phyloP scores from a whole-genome alignment of 2,797 vertebrate species.

The Acridotheres tristis region DNA sequence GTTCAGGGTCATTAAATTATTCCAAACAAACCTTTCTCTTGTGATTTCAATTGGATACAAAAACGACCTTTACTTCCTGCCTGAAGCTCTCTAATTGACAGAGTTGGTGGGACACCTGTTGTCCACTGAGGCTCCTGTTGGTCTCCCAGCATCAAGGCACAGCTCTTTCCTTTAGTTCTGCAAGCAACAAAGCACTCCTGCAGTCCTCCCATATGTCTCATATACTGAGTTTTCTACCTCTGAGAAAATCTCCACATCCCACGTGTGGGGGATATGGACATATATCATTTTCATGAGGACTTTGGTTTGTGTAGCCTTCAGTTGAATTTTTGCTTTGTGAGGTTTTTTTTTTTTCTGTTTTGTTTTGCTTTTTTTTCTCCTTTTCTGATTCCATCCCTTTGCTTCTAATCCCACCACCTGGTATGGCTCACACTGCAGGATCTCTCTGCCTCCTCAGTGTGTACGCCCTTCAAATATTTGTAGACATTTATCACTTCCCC shows the following conservation, averaged over 20 bases:
- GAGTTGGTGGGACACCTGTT: conserved; percentile 41
- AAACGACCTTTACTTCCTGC: background rate
- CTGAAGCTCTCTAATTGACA: conserved; percentile 25
- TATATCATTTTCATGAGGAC: background rate
- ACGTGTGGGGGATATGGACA: background rate
- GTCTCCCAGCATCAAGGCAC: conserved; percentile 20
- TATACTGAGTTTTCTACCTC: background rate
- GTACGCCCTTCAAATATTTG: conserved; percentile 61
- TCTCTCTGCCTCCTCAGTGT: conserved; percentile 14
- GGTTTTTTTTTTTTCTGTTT: background rate
- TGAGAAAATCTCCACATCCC: background rate
- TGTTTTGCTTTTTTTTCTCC: background rate
- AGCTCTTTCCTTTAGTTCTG: background rate
- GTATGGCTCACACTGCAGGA: conserved; percentile 39
- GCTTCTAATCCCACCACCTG: conserved; percentile 61
- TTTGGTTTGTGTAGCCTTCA: background rate
- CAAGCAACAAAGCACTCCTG: background rate
- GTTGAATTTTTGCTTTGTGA: background rate
- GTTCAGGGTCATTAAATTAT: conserved; percentile 12
- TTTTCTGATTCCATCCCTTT: conserved; percentile 20
- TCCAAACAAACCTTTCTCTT: conserved; percentile 33
- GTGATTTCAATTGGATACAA: conserved; percentile 29
- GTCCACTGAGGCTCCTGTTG: conserved; percentile 24
- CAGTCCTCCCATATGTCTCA: conserved; percentile 18
- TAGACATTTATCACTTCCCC: conserved; percentile 58